Evolutionary conservation across 2,888 invertebrate genomes (phyloP), one percentile per base, ranked within the genome.

Genomic region (Agonum fuliginosum): DNA sequence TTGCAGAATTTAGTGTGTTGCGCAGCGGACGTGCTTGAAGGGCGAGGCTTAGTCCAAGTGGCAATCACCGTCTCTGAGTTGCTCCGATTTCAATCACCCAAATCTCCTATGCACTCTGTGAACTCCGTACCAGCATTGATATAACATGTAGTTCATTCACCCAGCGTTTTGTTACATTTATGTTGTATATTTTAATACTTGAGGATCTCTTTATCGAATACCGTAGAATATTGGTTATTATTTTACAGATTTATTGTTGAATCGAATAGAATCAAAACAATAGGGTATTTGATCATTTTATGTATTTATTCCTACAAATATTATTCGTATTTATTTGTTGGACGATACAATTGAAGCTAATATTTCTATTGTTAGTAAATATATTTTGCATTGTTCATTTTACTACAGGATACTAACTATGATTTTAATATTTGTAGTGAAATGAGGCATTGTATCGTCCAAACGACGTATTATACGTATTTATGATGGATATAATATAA

Each of bases 11-110:
- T 97, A 82, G 92, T 97, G 85, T 97, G 97, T 88, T 95, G 95
- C 86, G 93, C 97, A 37, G 93, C 95, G 34, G 97, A 97, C 87
- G 95, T 97, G n/a, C 88, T 97, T 51, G 97, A 97, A 87, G 96
- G 96, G 77, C 94, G 96, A 84, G 95, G 95, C 0, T 91, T 95
- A 10, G 94, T 95, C 1, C 94, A 96, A 85, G 93, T 97, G 20
- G 96, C 97, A 65, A 93, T 95, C 80, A 97, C 97, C 0, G 96
- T 97, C 19, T 91, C 93, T 0, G 96, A 96, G 86, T 88, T 97
- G 12, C 89, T 96, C 69, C 90, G 93, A 79, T 90, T 95, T 85
- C 90, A 93, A 82, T 88, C 89, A 62, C 85, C 86, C 4, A 85
- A 84, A 81, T 87, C 87, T 75, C 87, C 87, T 8, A 62, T 86